phyloP scores from a whole-genome alignment of 2,113 vertebrate genomes.

The Maccullochella peelii region DNA sequence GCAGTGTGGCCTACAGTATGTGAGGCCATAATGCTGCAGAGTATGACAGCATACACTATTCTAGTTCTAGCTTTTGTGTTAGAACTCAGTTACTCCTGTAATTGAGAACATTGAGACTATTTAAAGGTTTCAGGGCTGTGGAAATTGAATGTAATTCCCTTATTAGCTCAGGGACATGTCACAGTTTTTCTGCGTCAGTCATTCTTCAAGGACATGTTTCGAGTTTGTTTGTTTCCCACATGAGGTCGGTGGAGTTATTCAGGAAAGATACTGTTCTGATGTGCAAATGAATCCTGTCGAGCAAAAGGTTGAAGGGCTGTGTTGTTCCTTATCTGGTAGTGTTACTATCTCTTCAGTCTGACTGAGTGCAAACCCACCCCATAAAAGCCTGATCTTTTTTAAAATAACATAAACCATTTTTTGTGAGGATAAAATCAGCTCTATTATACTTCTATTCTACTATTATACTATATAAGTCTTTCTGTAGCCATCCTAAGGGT shows the following conservation, averaged over 20 bases:
- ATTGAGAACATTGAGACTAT: slow-evolving; percentile 73
- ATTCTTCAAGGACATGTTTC: slow-evolving; percentile 58
- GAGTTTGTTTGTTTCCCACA: slow-evolving; percentile 45
- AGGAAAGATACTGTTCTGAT: slow-evolving; percentile 10
- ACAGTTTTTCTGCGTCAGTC: slow-evolving; percentile 63
- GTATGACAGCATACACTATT: slow-evolving; percentile 33
- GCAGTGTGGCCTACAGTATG: slow-evolving; percentile 50
- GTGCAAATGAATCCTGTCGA: slow-evolving; percentile 9
- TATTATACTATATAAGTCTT: no score
- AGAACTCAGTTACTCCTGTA: slow-evolving; percentile 54
- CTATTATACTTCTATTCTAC: background rate
- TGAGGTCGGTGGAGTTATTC: slow-evolving; percentile 3
- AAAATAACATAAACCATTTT: background rate
- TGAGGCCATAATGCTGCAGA: slow-evolving; percentile 47
- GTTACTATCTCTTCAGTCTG: background rate
- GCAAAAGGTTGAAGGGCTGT: background rate
- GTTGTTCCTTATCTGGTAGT: background rate
- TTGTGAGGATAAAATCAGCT: background rate
- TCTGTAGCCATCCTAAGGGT: background rate
- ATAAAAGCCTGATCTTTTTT: background rate
- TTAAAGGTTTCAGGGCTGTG: slow-evolving; percentile 69
- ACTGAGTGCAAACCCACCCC: background rate
- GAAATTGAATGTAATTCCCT: slow-evolving; percentile 74
- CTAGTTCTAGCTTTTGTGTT: slow-evolving; percentile 39
- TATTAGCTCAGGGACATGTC: slow-evolving; percentile 69